phyloP scores from a whole-genome alignment of 2,113 vertebrate genomes.

The Monopterus albus region DNA sequence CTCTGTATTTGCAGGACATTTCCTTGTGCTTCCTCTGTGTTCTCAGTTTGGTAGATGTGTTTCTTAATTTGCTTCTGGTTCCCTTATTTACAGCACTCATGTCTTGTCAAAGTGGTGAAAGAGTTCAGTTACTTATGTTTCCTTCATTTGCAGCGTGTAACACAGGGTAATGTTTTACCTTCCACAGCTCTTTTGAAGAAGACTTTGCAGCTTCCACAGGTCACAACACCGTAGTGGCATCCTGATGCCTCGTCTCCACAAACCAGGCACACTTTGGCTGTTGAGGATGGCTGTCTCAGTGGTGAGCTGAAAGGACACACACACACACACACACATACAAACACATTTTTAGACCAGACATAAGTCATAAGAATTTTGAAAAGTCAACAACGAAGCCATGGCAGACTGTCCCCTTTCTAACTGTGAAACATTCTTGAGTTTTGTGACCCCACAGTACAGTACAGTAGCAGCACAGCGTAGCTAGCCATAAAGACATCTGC shows the following conservation, averaged over 20 bases:
- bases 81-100: background rate
- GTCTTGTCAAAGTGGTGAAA: background rate
- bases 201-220: constrained; percentile 99
- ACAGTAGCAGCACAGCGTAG: constrained; percentile 55
- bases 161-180: constrained; percentile 84
- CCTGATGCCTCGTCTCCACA: constrained; percentile 98
- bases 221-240: constrained; percentile 98
- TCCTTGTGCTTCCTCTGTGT: background rate
- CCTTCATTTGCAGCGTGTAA: background rate
- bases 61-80: background rate
- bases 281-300: constrained; percentile 93
- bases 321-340: constrained; percentile 48
- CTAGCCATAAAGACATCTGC: constrained; percentile 52
- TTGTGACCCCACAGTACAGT: constrained; percentile 34
- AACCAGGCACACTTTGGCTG: constrained; percentile 98
- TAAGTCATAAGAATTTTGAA: constrained; percentile 40
- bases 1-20: background rate
- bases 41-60: background rate
- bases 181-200: constrained; percentile 99
- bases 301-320: constrained; percentile 86
- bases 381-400: constrained; percentile 38
- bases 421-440: constrained; percentile 47
- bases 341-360: constrained; percentile 7
- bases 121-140: background rate
- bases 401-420: constrained; percentile 16